Percentiles rank a stretch among this genome's conserved stretches.
These are phyloP conservation scores for Plotosus lineatus DNA, from an alignment of 2,113 vertebrate genomes.

Conservation along the genomic window DNA sequence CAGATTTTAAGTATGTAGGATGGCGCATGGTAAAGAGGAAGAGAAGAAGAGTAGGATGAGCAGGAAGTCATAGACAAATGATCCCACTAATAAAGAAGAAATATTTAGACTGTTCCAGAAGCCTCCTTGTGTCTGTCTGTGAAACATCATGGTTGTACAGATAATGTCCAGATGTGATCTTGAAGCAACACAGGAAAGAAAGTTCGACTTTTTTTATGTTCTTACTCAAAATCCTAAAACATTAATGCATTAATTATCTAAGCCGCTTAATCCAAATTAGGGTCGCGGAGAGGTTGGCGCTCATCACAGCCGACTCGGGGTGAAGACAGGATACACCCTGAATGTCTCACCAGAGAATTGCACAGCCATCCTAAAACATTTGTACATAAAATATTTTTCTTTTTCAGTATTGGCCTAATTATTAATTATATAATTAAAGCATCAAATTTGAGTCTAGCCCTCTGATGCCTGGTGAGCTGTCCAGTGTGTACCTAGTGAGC, in stretches of 20 bases:
- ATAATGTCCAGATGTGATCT: not conserved
- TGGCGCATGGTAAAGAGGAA: constrained; percentile 24
- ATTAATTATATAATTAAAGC: too few species aligned
- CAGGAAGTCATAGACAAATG: constrained; percentile 37
- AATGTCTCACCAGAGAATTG: too few species aligned
- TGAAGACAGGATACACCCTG: too few species aligned
- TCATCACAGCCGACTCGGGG: too few species aligned
- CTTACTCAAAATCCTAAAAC: not conserved
- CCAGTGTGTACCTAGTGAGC: too few species aligned
- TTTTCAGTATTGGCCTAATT: not conserved
- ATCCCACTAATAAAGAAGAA: constrained; percentile 36
- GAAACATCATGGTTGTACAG: constrained; percentile 4
- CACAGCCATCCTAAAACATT: not conserved
- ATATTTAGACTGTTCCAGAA: constrained; percentile 27
- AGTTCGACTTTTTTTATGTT: not conserved
- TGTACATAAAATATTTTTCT: too few species aligned
- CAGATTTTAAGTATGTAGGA: constrained; percentile 41
- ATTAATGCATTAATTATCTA: too few species aligned
- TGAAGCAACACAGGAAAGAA: not conserved
- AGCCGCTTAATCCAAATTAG: too few species aligned
- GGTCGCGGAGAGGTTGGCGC: too few species aligned
- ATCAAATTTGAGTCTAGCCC: too few species aligned
- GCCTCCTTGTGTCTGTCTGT: not conserved
- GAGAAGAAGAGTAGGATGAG: constrained; percentile 39
- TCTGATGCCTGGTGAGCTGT: too few species aligned